These are phyloP conservation scores for Philereme transversata DNA, from an alignment of 2,888 invertebrate species.

Conservation along the genomic window DNA sequence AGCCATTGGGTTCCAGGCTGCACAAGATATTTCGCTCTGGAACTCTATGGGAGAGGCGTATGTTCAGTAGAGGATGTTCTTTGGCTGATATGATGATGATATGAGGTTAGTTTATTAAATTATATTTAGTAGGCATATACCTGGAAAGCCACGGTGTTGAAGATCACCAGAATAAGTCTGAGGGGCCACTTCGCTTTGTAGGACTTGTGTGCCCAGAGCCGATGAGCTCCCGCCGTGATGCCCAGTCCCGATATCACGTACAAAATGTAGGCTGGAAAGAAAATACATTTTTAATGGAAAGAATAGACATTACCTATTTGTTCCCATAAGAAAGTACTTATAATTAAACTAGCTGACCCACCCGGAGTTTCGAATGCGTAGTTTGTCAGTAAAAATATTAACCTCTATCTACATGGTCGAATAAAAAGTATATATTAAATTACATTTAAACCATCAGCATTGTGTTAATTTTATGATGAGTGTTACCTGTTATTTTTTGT, in stretches of 20 bases:
- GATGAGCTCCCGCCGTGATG: constrained; percentile 98
- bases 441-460: too few relatives aligned
- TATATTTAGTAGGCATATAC: constrained; percentile 65
- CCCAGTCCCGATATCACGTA: constrained; percentile 93
- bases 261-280: constrained; percentile 85
- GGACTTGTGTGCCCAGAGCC: constrained; percentile 97
- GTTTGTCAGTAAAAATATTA: too few relatives aligned
- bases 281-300: too few relatives aligned
- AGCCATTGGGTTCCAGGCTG: too few relatives aligned
- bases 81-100: neutral
- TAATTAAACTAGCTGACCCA: neutral
- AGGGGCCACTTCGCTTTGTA: constrained; percentile 98
- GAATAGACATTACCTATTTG: neutral
- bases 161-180: constrained; percentile 89
- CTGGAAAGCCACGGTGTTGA: constrained; percentile 97
- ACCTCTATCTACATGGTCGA: too few relatives aligned
- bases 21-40: too few relatives aligned
- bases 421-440: too few relatives aligned
- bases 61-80: too few relatives aligned
- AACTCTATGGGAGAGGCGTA: too few relatives aligned
- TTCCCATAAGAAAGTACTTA: constrained; percentile 19
- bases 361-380: too few relatives aligned
- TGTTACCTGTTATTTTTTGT: too few relatives aligned
- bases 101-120: neutral
- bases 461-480: too few relatives aligned